phyloP scores from a whole-genome alignment of 2,797 vertebrate species.

The Syngnathus rostellatus region DNA sequence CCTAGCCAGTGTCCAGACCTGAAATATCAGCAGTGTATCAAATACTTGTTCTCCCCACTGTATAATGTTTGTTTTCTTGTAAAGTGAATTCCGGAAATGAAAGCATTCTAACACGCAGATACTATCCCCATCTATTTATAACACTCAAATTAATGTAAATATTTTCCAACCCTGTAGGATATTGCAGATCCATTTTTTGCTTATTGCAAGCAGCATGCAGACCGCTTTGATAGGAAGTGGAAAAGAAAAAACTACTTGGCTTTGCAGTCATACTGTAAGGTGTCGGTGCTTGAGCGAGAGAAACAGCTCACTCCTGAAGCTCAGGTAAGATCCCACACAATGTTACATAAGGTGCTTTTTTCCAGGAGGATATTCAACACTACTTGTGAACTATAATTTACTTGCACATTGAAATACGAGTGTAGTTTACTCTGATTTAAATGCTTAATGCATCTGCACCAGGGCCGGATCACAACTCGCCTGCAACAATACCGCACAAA shows the following conservation, averaged over 20 bases:
- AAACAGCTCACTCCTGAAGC: conserved; percentile 92
- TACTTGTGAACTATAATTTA: neutral
- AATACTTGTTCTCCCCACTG: too few species aligned
- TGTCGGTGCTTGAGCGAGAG: conserved; percentile 91
- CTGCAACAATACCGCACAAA: conserved; percentile 94
- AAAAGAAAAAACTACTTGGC: conserved; percentile 98
- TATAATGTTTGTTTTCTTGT: too few species aligned
- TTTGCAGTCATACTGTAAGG: conserved; percentile 94
- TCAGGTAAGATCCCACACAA: conserved; percentile 69
- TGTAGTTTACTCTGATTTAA: neutral
- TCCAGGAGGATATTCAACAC: too few species aligned
- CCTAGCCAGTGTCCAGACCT: too few species aligned
- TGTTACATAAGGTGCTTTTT: too few species aligned
- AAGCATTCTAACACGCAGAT: neutral
- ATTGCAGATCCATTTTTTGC: conserved; percentile 99
- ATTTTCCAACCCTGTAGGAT: conserved; percentile 70
- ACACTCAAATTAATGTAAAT: neutral
- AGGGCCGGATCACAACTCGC: conserved; percentile 91
- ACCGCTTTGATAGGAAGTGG: conserved; percentile 98
- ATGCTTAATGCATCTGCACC: neutral
- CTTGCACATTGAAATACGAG: neutral
- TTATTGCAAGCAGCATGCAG: conserved; percentile 98
- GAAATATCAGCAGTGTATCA: too few species aligned
- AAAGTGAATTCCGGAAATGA: too few species aligned
- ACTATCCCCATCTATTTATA: neutral